A percentile compares a stretch with the other conserved stretches of the same genome.
Conservation (phyloP, 2,797 vertebrate genomes). For the Pangasius mekongensis region DNA sequence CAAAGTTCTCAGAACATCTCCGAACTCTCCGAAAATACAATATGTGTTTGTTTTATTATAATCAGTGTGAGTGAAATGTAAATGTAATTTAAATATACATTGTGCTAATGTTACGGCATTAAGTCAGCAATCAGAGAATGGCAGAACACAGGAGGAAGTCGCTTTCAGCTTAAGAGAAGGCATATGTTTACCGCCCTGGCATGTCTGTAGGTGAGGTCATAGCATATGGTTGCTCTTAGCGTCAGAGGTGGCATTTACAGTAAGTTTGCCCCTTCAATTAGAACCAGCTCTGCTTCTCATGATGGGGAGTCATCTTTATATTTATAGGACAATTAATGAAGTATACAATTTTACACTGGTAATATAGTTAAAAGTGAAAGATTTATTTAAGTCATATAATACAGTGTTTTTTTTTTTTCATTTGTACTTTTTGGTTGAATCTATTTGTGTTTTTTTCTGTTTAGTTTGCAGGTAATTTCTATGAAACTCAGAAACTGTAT, state of each 20-base stretch:
- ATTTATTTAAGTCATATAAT: too few species aligned
- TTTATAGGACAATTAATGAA: neutral
- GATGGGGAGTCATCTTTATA: neutral
- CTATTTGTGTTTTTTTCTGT: neutral
- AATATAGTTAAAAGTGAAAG: neutral
- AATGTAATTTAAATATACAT: conserved; percentile 3
- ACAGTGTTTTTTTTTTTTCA: neutral
- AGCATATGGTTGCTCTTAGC: conserved; percentile 40
- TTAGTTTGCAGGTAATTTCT: conserved; percentile 2
- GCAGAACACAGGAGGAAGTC: neutral
- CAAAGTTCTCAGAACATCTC: neutral
- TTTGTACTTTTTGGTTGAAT: neutral
- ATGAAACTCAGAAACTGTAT: neutral
- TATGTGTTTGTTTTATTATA: neutral
- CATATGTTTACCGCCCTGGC: conserved; percentile 28
- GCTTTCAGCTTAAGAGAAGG: neutral
- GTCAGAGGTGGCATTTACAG: conserved; percentile 24
- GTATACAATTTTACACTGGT: neutral
- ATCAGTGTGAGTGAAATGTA: neutral
- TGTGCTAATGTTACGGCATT: neutral
- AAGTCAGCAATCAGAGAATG: conserved; percentile 17
- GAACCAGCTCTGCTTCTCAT: conserved; percentile 3
- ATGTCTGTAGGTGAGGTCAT: conserved; percentile 42
- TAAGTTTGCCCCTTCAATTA: conserved; percentile 23
- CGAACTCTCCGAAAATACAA: neutral